Evolutionary conservation across 2,113 vertebrate genomes (phyloP).

Genomic region (Apistogramma diplotaenia): DNA sequence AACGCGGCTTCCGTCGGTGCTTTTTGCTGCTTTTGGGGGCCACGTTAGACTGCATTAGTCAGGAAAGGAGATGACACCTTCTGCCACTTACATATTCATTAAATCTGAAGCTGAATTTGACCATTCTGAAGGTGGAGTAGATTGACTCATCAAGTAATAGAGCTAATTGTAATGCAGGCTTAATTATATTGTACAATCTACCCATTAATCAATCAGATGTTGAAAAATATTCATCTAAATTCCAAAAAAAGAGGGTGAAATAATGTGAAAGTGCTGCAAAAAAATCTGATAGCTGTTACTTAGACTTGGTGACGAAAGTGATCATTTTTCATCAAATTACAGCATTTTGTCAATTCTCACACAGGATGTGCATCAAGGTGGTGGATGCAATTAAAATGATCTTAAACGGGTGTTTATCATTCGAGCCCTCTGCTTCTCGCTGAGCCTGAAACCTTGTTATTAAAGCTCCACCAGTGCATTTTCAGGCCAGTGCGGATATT

Average conservation of each 20-base stretch:
- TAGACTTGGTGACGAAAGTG: fast-evolving
- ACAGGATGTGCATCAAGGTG: neutral
- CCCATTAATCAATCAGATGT: slow-evolving; percentile 17
- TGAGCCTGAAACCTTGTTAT: neutral
- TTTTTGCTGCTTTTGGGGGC: neutral
- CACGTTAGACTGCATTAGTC: neutral
- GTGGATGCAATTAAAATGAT: neutral
- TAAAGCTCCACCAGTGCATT: neutral
- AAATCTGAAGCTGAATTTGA: slow-evolving; percentile 4
- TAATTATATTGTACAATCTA: neutral
- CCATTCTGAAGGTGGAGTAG: neutral
- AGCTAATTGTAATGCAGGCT: neutral
- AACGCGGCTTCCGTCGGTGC: too few relatives aligned
- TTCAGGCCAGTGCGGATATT: neutral
- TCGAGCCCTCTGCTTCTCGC: neutral
- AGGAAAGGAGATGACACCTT: neutral
- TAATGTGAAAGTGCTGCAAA: neutral
- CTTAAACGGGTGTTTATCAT: neutral
- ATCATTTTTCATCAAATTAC: neutral
- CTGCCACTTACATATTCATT: slow-evolving; percentile 27
- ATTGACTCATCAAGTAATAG: slow-evolving; percentile 18
- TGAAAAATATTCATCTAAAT: neutral
- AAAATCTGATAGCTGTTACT: neutral
- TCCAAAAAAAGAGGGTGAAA: neutral
- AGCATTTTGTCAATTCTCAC: neutral